Base-by-base conservation (phyloP, 2,797 vertebrate species). In the Decapterus maruadsi region DNA sequence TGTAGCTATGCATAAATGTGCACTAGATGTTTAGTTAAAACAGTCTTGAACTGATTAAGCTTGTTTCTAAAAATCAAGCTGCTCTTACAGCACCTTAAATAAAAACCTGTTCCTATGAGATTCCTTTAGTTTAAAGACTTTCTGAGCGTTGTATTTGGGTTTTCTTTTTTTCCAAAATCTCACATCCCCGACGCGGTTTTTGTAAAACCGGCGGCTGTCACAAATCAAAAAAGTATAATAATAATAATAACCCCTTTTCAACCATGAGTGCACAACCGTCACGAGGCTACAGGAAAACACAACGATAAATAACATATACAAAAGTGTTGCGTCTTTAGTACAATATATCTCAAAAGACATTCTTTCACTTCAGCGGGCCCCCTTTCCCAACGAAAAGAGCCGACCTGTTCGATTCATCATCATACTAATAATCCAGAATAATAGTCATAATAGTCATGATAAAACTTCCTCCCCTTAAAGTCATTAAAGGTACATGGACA, bases 261-360 rank as follows among this genome's bases (percentile, higher is more conserved):
- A 65, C 67, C 40, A 36, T 36, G 74, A 68, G 61, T 81, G 81
- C 85, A 69, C 62, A 50, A 79, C 73, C 20, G 67, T 72, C 84
- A 66, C 55, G 46, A 86, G 81, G 87, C 86, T 80, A 80, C 77
- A 82, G 82, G 76, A 92, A 34, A 34, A 84, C 80, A 79, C 76
- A 83, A 84, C 53, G 72, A 92, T 86, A 89, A 93, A 91, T 83
- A 90, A 90, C 80, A 89, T 84, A 80, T 86, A 92, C 85, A 92
- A 82, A 91, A 88, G 84, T 83, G 80, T 89, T 85, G 90, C 58
- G 50, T 90, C 85, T 93, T 93, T 80, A 90, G 86, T 85, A 90
- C 78, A 89, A 79, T 82, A 86, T 71, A 87, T 81, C 85, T 93
- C 83, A 88, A 93, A 88, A 92, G 86, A 94, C 91, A 93, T 92